Evolutionary conservation across 2,888 invertebrate species (phyloP).

Genomic region (Pollenia griseotomentosa): DNA sequence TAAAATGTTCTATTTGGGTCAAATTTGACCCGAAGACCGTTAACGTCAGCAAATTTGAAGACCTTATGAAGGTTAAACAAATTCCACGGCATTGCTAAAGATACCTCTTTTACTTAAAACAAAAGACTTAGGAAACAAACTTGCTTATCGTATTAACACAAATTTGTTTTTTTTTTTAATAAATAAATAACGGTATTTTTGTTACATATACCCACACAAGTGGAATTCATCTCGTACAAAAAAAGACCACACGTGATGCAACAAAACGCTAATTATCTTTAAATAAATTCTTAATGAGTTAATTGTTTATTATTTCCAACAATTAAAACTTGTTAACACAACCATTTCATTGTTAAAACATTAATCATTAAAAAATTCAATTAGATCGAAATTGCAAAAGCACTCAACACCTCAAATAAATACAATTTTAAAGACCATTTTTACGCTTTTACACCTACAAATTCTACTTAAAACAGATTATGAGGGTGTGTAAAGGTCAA

Average conservation of each 20-base stretch:
- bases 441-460: conserved; percentile 15
- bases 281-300: not conserved
- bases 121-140: conserved; percentile 22
- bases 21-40: too few species aligned
- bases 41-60: too few species aligned
- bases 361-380: not conserved
- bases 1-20: too few species aligned
- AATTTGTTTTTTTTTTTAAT: too few species aligned
- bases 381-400: conserved; percentile 21
- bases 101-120: not conserved
- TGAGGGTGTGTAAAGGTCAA: conserved; percentile 73
- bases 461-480: conserved; percentile 12
- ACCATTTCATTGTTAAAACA: not conserved
- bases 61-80: too few species aligned
- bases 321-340: conserved; percentile 47
- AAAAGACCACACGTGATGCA: too few species aligned
- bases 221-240: too few species aligned
- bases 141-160: not conserved
- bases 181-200: too few species aligned
- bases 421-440: conserved; percentile 25
- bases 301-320: conserved; percentile 4
- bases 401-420: conserved; percentile 14
- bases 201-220: too few species aligned
- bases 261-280: not conserved
- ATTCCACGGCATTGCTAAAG: too few species aligned